These are phyloP conservation scores for Coleophora deauratella DNA, from an alignment of 2,888 invertebrate species.

Conservation along the genomic window DNA sequence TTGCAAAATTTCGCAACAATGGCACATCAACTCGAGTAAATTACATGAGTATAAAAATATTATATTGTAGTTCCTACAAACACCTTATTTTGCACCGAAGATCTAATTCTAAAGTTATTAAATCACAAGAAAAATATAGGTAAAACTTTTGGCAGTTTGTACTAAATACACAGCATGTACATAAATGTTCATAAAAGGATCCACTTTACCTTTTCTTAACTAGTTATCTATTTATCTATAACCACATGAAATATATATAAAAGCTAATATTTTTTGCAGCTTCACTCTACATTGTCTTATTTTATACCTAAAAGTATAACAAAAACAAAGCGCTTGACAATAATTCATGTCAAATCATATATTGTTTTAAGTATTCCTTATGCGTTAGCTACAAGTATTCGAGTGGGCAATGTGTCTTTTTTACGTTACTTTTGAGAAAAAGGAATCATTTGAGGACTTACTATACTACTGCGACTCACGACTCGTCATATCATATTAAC, in stretches of 20 bases:
- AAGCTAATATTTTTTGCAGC: too few species aligned
- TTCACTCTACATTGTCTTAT: too few species aligned
- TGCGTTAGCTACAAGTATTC: slow-evolving; percentile 1
- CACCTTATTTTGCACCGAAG: slow-evolving; percentile 34
- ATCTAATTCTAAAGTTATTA: slow-evolving; percentile 23
- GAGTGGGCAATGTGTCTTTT: slow-evolving; percentile 11
- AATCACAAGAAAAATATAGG: slow-evolving; percentile 7
- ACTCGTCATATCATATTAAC: too few species aligned
- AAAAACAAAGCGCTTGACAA: too few species aligned
- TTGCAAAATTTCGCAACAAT: slow-evolving; percentile 24
- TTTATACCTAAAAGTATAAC: too few species aligned
- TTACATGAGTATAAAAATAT: slow-evolving; percentile 30
- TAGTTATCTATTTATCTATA: neutral
- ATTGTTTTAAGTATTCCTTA: neutral
- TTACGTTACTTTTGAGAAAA: slow-evolving; percentile 6
- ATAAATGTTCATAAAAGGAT: neutral
- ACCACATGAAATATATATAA: too few species aligned
- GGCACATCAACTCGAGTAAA: slow-evolving; percentile 41
- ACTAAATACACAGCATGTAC: slow-evolving; percentile 3
- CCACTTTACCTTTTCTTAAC: neutral
- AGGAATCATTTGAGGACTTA: too few species aligned
- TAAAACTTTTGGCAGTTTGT: slow-evolving; percentile 5
- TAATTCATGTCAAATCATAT: too few species aligned
- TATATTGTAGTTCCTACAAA: slow-evolving; percentile 19
- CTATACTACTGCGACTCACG: too few species aligned